phyloP scores from a whole-genome alignment of 2,888 invertebrate species.

The Scaeva pyrastri region DNA sequence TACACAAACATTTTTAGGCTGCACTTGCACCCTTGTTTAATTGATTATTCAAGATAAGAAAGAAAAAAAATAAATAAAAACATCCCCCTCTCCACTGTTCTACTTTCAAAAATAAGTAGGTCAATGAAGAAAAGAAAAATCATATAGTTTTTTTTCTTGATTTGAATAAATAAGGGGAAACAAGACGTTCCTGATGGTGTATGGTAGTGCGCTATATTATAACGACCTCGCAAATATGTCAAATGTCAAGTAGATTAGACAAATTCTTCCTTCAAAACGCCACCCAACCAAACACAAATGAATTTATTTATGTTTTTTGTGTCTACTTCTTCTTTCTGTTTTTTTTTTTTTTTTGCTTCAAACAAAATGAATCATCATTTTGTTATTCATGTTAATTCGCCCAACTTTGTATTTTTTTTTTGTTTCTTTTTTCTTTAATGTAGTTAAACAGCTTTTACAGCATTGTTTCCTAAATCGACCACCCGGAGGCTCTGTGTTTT shows the following conservation, averaged over 20 bases:
- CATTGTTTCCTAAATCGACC: slow-evolving; percentile 41
- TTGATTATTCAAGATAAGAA: slow-evolving; percentile 5
- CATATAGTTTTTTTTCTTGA: not conserved
- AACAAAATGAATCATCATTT: slow-evolving; percentile 32
- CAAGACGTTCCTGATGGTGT: not conserved
- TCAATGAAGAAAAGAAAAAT: slow-evolving; percentile 11
- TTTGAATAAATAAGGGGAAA: slow-evolving; percentile 13
- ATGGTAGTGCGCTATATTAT: not conserved
- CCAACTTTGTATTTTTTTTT: no score
- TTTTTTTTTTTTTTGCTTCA: not conserved
- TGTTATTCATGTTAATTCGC: slow-evolving; percentile 23
- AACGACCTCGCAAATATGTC: slow-evolving; percentile 34
- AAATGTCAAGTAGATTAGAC: slow-evolving; percentile 42
- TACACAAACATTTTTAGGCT: not conserved
- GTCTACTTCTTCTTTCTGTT: not conserved
- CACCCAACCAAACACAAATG: slow-evolving; percentile 7
- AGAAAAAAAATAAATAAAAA: slow-evolving; percentile 10
- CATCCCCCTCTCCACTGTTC: slow-evolving; percentile 13
- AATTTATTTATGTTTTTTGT: not conserved
- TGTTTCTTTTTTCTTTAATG: not conserved
- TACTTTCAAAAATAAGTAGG: slow-evolving; percentile 24
- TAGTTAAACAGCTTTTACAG: slow-evolving; percentile 38
- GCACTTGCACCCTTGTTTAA: not conserved
- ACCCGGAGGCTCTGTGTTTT: slow-evolving; percentile 27
- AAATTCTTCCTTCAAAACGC: slow-evolving; percentile 24